Evolutionary conservation across 2,113 vertebrate species (phyloP).

Genomic region (Chunga burmeisteri): DNA sequence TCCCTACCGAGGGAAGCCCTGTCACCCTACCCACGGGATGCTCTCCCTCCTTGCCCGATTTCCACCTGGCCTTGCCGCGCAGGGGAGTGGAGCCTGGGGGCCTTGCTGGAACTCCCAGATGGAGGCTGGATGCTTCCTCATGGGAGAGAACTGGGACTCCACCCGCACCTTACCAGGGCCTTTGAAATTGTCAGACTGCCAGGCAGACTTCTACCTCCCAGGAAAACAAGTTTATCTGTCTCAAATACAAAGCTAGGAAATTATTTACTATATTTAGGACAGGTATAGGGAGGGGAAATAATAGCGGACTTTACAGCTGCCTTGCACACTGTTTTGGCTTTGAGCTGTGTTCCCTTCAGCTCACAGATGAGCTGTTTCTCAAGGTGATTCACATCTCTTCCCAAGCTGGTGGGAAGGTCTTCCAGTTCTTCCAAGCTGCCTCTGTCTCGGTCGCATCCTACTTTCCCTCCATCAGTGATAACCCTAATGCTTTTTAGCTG

Average conservation of each 20-base stretch:
- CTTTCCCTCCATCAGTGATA: not conserved
- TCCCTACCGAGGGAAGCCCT: not conserved
- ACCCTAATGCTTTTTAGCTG: not conserved
- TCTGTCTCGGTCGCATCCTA: not conserved
- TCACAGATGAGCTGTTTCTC: not conserved
- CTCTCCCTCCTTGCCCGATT: not conserved
- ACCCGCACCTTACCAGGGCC: not conserved
- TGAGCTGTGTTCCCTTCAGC: not conserved
- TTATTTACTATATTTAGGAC: not conserved
- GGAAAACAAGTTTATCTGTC: not conserved
- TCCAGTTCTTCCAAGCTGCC: not conserved
- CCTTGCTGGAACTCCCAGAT: fast-evolving
- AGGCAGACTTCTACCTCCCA: not conserved
- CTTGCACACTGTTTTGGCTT: not conserved
- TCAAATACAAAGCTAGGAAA: not conserved
- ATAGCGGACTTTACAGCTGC: not conserved
- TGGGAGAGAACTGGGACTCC: not conserved
- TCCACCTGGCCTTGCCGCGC: not conserved
- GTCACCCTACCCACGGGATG: fast-evolving
- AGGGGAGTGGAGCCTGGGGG: fast-evolving
- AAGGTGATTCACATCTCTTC: not conserved
- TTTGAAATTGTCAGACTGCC: not conserved
- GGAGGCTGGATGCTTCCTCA: not conserved
- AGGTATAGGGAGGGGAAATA: not conserved
- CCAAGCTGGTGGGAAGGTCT: not conserved